Evolutionary conservation across 2,888 invertebrate genomes (phyloP).

Genomic region (Patella depressa): DNA sequence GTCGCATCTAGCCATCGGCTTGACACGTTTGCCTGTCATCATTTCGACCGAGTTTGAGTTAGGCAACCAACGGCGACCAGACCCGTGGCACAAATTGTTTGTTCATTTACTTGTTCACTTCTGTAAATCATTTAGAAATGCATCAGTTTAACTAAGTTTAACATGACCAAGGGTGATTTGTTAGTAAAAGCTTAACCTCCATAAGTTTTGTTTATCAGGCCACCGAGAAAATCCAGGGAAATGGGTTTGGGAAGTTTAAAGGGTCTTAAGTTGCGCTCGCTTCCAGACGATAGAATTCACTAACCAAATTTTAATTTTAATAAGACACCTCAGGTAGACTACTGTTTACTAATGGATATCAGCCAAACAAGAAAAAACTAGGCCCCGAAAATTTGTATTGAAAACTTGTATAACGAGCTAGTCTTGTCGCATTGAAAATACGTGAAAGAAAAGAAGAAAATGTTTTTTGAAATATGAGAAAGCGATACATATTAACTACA

Average conservation of each 20-base stretch:
- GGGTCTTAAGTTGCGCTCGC: neutral
- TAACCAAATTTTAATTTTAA: constrained; percentile 4
- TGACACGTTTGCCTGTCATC: constrained; percentile 23
- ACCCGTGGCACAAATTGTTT: constrained; percentile 21
- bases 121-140: constrained; percentile 24
- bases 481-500: too few relatives aligned
- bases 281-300: constrained; percentile 8
- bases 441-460: neutral
- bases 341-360: neutral
- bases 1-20: constrained; percentile 3
- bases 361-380: neutral
- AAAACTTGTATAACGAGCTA: neutral
- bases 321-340: neutral
- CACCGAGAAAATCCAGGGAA: neutral
- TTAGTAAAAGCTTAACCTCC: constrained; percentile 20
- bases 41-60: constrained; percentile 20
- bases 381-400: neutral
- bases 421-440: neutral
- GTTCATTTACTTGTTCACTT: constrained; percentile 22
- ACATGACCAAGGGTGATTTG: constrained; percentile 19
- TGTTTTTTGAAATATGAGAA: too few relatives aligned
- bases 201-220: neutral
- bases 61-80: constrained; percentile 17
- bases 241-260: constrained; percentile 14
- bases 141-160: constrained; percentile 28